These are phyloP conservation scores for Trachops cirrhosus DNA, from an alignment of 2,797 vertebrate species.

Conservation along the genomic window DNA sequence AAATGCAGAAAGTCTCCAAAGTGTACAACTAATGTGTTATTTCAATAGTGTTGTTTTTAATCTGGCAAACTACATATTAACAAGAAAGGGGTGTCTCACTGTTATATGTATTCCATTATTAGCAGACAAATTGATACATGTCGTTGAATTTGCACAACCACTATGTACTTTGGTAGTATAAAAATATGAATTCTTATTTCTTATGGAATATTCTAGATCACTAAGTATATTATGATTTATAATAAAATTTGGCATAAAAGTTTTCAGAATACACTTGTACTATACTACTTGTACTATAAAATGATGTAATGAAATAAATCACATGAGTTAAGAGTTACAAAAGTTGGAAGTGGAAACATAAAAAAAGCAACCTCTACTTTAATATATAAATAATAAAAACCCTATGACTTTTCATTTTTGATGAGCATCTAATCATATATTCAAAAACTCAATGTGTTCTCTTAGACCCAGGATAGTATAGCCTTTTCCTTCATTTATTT, in stretches of 20 bases:
- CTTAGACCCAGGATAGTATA: neutral
- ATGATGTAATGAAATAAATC: neutral
- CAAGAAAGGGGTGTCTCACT: neutral
- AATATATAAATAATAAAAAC: constrained; percentile 11
- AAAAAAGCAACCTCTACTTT: neutral
- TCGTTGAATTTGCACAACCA: neutral
- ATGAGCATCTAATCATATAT: neutral
- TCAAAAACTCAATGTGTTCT: neutral
- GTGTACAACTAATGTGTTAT: neutral
- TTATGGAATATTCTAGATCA: constrained; percentile 7
- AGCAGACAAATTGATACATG: neutral
- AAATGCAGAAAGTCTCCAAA: neutral
- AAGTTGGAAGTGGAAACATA: constrained; percentile 1
- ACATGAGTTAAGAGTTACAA: constrained; percentile 28
- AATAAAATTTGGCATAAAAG: constrained; percentile 47
- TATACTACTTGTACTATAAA: constrained; percentile 45
- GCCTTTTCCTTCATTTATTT: neutral
- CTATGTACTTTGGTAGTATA: neutral
- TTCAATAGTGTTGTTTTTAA: neutral
- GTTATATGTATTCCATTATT: neutral
- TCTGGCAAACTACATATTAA: neutral
- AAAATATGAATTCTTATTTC: neutral
- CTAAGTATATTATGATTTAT: neutral
- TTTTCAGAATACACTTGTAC: constrained; percentile 26
- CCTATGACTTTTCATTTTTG: neutral